Percentiles rank a stretch among this genome's conserved stretches.
Conservation (phyloP, 2,113 vertebrate species). For the Oophaga pumilio region DNA sequence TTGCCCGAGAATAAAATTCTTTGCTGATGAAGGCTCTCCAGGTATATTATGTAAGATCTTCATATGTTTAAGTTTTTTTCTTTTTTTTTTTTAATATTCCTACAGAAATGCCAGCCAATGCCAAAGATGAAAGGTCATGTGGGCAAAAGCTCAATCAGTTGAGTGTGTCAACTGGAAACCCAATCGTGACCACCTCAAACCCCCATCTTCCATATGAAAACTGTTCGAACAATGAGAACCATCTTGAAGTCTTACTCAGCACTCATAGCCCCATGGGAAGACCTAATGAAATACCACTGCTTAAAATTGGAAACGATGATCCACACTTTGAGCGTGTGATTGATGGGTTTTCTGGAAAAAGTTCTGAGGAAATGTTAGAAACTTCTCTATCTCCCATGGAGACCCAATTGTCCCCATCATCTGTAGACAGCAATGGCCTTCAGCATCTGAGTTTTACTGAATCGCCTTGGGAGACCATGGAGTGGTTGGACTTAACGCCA, state of each 20-base stretch:
- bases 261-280: conserved; percentile 79
- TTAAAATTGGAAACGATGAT: conserved; percentile 83
- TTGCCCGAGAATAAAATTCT: not conserved
- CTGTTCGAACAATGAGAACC: conserved; percentile 68
- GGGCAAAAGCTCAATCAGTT: conserved; percentile 91
- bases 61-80: not conserved
- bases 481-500: conserved; percentile 94
- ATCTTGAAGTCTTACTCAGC: conserved; percentile 86
- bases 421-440: conserved; percentile 80
- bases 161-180: conserved; percentile 79
- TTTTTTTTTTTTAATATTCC: not conserved
- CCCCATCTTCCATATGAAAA: conserved; percentile 75
- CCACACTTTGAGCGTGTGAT: conserved; percentile 78
- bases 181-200: conserved; percentile 72
- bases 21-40: not conserved
- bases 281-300: conserved; percentile 76
- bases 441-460: conserved; percentile 88
- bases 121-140: conserved; percentile 87
- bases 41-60: too few relatives aligned
- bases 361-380: conserved; percentile 85
- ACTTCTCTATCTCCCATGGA: conserved; percentile 83
- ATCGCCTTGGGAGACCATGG: conserved; percentile 95
- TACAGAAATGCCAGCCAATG: conserved; percentile 95
- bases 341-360: conserved; percentile 78
- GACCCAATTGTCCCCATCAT: conserved; percentile 78